Conservation (phyloP, 2,888 invertebrate genomes). For the Brachycybe producta region DNA sequence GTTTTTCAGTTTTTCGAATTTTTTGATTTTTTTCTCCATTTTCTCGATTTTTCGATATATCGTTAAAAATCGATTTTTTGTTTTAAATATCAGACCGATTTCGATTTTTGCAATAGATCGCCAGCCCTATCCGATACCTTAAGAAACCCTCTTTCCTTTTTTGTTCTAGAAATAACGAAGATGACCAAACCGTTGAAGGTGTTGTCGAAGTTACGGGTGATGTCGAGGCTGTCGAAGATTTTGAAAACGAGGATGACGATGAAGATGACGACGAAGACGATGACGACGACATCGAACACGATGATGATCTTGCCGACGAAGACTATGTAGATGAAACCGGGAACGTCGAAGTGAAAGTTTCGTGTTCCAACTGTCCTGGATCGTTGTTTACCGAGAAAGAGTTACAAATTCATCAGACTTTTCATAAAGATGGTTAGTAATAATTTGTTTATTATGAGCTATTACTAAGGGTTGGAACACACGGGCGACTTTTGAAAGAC, state of each 20-base stretch:
- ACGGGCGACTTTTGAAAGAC: not conserved
- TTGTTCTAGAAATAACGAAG: too few relatives aligned
- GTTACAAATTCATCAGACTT: not conserved
- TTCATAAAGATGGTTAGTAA: conserved; percentile 4
- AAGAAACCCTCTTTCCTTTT: too few relatives aligned
- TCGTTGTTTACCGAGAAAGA: not conserved
- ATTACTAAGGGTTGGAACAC: not conserved
- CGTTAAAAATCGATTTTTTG: too few relatives aligned
- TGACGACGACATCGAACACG: conserved; percentile 6
- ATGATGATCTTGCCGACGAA: not conserved
- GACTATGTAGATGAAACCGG: not conserved
- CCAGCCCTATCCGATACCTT: too few relatives aligned
- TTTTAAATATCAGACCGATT: too few relatives aligned
- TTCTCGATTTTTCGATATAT: too few relatives aligned
- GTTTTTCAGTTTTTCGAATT: too few relatives aligned
- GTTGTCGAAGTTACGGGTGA: not conserved
- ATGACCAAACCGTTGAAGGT: too few relatives aligned
- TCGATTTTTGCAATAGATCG: too few relatives aligned
- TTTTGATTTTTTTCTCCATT: too few relatives aligned
- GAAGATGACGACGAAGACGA: not conserved
- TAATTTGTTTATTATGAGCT: too few relatives aligned
- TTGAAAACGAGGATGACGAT: not conserved
- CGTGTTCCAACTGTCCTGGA: conserved; percentile 3
- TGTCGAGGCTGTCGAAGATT: not conserved
- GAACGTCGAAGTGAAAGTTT: not conserved